phyloP scores from a whole-genome alignment of 1,140 invertebrate species.

The Pentalonia nigronervosa region DNA sequence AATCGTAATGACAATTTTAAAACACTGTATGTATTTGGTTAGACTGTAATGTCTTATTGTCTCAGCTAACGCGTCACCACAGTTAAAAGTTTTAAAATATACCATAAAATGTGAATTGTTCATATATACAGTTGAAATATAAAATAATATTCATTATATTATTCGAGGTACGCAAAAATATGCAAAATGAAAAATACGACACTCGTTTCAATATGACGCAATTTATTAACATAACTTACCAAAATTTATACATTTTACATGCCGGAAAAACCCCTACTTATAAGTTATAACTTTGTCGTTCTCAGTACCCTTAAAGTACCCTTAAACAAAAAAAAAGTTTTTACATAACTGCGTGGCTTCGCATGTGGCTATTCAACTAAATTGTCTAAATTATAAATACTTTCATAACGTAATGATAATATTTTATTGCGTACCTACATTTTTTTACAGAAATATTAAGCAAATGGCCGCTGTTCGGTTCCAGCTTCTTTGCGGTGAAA shows the following conservation, averaged over 20 bases:
- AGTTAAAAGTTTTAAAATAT: background rate
- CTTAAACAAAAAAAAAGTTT: background rate
- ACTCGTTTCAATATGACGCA: background rate
- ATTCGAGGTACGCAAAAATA: background rate
- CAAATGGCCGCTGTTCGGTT: slow-evolving; percentile 95
- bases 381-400: background rate
- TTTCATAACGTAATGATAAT: background rate
- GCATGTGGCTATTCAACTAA: background rate
- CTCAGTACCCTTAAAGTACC: background rate
- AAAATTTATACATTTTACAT: background rate
- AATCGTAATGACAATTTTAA: background rate
- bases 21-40: background rate
- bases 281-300: background rate
- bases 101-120: background rate
- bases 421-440: background rate
- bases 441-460: slow-evolving; percentile 79
- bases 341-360: background rate
- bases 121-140: background rate
- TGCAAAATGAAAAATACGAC: background rate
- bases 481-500: slow-evolving; percentile 96
- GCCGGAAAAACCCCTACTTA: background rate
- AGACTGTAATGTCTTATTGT: background rate
- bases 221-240: background rate
- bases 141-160: background rate
- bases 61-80: background rate